Conservation (phyloP, 2,797 vertebrate species). For the Pangasius larnaudii region DNA sequence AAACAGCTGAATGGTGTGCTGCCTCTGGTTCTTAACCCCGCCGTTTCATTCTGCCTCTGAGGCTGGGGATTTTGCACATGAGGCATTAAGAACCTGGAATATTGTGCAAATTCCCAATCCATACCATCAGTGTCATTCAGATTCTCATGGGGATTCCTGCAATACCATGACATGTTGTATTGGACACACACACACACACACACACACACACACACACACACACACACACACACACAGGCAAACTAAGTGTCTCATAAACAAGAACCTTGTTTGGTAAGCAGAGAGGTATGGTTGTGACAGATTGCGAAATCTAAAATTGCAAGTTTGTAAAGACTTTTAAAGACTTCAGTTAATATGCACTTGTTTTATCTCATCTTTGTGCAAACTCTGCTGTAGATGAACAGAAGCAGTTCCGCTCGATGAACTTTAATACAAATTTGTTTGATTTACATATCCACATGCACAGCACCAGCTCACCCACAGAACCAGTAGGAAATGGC, state of each 20-base stretch:
- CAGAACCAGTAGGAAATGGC: background rate
- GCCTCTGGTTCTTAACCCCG: background rate
- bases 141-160: background rate
- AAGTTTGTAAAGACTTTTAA: background rate
- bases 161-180: background rate
- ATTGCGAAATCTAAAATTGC: background rate
- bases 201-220: background rate
- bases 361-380: background rate
- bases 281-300: background rate
- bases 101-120: background rate
- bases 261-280: background rate
- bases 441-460: constrained; percentile 28
- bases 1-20: background rate
- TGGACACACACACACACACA: background rate
- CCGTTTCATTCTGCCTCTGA: background rate
- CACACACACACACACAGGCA: background rate
- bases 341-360: background rate
- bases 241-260: background rate
- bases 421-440: constrained; percentile 26
- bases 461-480: background rate
- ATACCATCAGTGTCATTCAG: background rate
- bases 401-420: background rate
- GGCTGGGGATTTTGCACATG: background rate
- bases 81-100: background rate
- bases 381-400: background rate